Evolutionary conservation across 2,888 invertebrate species (phyloP), one percentile per base, ranked within the genome.

Genomic region (Apotomis turbidana): DNA sequence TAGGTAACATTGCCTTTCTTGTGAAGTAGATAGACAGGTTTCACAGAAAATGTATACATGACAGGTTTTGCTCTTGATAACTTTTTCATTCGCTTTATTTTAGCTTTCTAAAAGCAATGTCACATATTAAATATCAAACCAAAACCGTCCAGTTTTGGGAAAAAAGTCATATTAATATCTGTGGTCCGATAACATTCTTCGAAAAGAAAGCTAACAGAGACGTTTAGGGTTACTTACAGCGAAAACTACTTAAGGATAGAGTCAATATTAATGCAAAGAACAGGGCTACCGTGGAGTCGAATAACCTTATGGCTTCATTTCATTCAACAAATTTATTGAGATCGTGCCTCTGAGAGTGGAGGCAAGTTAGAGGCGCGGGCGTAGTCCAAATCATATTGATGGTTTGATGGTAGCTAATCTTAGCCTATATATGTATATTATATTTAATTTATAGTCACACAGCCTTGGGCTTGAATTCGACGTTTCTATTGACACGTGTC

Each of bases 261-360:
- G 81, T 84, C 83, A 87, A 87, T 85, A 87, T 83, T 81, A 82
- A 83, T 82, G 81, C 79, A 71, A 74, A 74, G 59, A 73, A 69
- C 72, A 64, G 76, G 74, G 87, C 89, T 87, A 86, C 89, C 83
- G 87, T 84, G 84, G 83, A 81, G 81, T 84, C 79, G 80, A 81
- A 85, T 86, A 84, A 85, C 83, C 81, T 87, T 88, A 90, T 87
- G 83, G 86, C 89, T 92, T 89, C 88, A 90, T 91, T 90, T 87
- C 76, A 83, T 87, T 85, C 81, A 84, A 90, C 89, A 88, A 90
- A 90, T 89, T 90, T 91, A 92, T 91, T 87, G 89, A 89, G 88
- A 85, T 90, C 90, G 91, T 91, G 90, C 86, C 70, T 78, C 76
- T 77, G 80, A 77, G 79, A 80, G 79, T 80, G 79, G 79, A 80